Evolutionary conservation across 1,140 invertebrate genomes (phyloP), one percentile per base, ranked within the genome.

Genomic region (Trichoplusia ni): DNA sequence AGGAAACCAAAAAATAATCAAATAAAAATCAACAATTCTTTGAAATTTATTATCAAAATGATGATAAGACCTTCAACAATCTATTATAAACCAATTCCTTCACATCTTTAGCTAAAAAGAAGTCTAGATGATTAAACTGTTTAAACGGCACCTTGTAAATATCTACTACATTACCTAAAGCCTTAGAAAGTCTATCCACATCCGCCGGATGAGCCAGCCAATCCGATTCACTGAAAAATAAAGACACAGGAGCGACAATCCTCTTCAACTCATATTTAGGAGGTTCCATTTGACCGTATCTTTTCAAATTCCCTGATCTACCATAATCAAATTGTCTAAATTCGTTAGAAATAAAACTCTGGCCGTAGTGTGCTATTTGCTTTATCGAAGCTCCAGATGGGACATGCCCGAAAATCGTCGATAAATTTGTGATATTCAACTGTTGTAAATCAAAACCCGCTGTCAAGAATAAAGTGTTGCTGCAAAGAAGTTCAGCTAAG

Each of bases 301-400:
- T 64, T 64, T 74, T 76, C 14, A 87, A 60, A 69, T 92, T 92
- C 5, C 75, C 71, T 11, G 66, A 21, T 33, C 56, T 66, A 6
- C 91, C 91, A 11, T 90, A 86, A 78, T 92, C 91, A 38, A 80
- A 92, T 47, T 90, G 82, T 0, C 83, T 75, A 47, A 92, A 92
- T 0, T 79, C 74, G 0, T 84, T 88, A 0, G 82, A 91, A 9
- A 91, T 75, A 1, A 91, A 86, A 5, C 91, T 88, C 73, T 95
- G 95, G 0, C 92, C 93, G 71, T 92, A 95, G 75, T 96, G 95
- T 9, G 95, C 89, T 5, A 97, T 81, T 77, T 97, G 95, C 72
- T 94, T 94, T 38, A 93, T 92, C 0, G 95, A 95, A 0, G 95
- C 93, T 9, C 96, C 96, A 4, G 95, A 94, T 0, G 97, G 97